phyloP scores from a whole-genome alignment of 2,113 vertebrate genomes.

The Sturnira hondurensis region DNA sequence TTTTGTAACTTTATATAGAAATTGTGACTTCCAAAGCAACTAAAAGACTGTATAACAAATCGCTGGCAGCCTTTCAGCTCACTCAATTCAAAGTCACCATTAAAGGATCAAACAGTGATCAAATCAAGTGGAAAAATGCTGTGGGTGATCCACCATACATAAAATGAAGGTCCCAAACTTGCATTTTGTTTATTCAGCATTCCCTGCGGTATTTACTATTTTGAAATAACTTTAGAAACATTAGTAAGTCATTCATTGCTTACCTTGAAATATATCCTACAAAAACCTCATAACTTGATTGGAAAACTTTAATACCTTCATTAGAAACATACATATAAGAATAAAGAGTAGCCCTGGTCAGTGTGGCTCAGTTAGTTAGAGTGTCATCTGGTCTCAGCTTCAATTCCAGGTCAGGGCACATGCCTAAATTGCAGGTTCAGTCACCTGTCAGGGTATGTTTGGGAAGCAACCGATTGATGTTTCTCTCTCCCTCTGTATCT shows the following conservation, averaged over 20 bases:
- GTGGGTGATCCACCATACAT: neutral
- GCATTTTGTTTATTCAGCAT: neutral
- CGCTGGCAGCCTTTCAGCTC: neutral
- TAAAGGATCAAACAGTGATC: constrained; percentile 19
- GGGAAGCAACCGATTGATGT: too few relatives aligned
- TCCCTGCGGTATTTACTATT: neutral
- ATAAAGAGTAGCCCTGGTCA: neutral
- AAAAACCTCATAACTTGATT: constrained; percentile 1
- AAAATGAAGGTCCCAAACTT: constrained; percentile 1
- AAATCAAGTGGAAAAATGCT: constrained; percentile 1
- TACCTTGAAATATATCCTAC: neutral
- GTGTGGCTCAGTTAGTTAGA: neutral
- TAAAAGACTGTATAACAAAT: neutral
- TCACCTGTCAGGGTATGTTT: too few relatives aligned
- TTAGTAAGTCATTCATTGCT: neutral
- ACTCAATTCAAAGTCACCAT: neutral
- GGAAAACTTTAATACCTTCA: constrained; percentile 19
- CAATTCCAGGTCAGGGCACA: too few relatives aligned
- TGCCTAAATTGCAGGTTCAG: too few relatives aligned
- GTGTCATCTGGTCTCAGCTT: too few relatives aligned
- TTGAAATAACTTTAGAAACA: constrained; percentile 42
- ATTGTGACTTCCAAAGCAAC: constrained; percentile 28
- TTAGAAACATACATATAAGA: neutral
- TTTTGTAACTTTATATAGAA: constrained; percentile 55
- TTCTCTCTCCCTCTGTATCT: too few relatives aligned